Conservation (phyloP, 2,888 invertebrate species). For the Diarsia brunnea region DNA sequence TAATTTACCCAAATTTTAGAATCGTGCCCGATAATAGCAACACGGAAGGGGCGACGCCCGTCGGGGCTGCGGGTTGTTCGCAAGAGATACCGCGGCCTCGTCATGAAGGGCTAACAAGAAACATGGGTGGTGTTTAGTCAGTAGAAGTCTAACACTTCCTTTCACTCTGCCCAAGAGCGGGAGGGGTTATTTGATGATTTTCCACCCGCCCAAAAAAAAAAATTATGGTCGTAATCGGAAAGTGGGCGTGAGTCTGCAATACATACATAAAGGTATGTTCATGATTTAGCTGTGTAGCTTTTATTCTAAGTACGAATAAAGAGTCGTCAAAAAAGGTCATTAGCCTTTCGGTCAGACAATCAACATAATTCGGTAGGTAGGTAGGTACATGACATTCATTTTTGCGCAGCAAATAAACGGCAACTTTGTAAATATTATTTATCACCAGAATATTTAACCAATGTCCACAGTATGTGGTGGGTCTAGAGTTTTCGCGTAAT, state of each 20-base stretch:
- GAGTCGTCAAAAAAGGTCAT: background rate
- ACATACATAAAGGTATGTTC: background rate
- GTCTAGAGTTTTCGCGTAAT: background rate
- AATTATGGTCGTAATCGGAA: background rate
- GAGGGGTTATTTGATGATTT: too few species aligned
- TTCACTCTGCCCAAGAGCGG: too few species aligned
- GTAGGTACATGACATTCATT: background rate
- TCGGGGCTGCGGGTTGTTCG: too few species aligned
- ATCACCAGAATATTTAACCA: background rate
- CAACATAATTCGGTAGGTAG: background rate
- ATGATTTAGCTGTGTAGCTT: background rate
- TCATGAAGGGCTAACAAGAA: too few species aligned
- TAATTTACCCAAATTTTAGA: background rate
- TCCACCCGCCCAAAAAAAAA: too few species aligned
- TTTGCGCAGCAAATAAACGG: background rate
- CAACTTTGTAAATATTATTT: background rate
- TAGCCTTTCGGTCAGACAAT: constrained; percentile 12
- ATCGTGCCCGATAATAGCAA: background rate
- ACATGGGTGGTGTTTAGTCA: too few species aligned
- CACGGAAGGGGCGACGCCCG: too few species aligned
- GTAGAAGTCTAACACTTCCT: too few species aligned
- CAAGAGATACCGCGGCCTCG: too few species aligned
- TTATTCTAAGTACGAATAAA: background rate
- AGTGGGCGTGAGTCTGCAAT: background rate
- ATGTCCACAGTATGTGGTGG: background rate